Evolutionary conservation across 2,888 invertebrate species (phyloP), one percentile per base, ranked within the genome.

Genomic region (Phanerotoma sp.): DNA sequence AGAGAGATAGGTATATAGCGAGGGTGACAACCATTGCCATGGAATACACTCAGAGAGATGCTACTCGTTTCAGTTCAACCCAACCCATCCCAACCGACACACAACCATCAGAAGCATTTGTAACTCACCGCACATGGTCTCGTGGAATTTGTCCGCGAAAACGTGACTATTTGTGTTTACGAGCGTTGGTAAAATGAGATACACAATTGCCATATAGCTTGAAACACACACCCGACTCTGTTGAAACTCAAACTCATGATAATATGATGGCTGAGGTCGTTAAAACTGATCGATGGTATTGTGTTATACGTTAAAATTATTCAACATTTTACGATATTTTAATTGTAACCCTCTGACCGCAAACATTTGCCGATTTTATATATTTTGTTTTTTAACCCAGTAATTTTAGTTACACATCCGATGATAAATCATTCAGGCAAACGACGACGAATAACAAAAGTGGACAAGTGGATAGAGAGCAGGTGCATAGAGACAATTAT

Each of bases 401-500:
- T 16, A 38, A 35, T 35, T 15, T 35, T 15, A 35, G 13, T 38
- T 38, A 38, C 38, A 11, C 20, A 9, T 38, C n/a, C n/a, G 38
- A 38, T 20, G 22, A 42, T 42, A 45, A 45, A 25, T 45, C 18
- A 45, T 30, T 38, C 20, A 11, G 18, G 18, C 11, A 18, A 20
- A 38, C 38, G 20, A 16, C 20, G 38, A 38, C 18, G 11, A 38
- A 25, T 25, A 11, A 38, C 20, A 38, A 38, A 20, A 18, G 38
- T 38, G 20, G 10, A 18, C 18, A 18, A 11, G 20, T 9, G 38
- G 13, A 44, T 48, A 21, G 60, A 63, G 53, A 61, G 64, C 68
- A 68, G 68, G 68, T 68, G 68, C 63, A 60, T 57, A 56, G 25
- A 25, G 61, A 62, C 68, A 68, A 68, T 68, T 68, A 68, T 63